Base-by-base conservation (phyloP, 1,140 invertebrate species). In the Drosophila baimaii region DNA sequence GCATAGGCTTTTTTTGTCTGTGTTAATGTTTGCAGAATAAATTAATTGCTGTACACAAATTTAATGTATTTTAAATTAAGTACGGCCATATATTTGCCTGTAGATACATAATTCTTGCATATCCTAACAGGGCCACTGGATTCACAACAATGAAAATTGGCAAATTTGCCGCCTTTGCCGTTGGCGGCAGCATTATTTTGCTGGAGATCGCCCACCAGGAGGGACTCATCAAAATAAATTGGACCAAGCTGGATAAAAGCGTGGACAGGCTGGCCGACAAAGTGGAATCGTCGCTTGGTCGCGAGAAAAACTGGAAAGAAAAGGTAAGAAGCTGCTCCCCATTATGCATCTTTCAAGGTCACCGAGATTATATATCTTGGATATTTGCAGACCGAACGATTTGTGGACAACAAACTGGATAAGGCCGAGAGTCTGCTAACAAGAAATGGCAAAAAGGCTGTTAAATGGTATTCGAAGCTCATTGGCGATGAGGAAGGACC, bases 141-240 rank as follows among this genome's bases (percentile, higher is more conserved):
- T 98, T 96, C 92, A 92, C 98, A 39, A 96, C 96, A 76, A 96
- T 97, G 94, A 98, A 98, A 94, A 95, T 98, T 77, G 97, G 97
- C 9, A 98, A 98, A 94, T 93, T 96, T 65, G 96, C 97, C 47
- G 98, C 97, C 9, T 95, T 97, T 59, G 96, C 97, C 10, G 92
- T 98, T 69, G 98, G 98, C 66, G 96, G 97, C 61, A 96, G 97
- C 69, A 95, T 98, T 35, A 96, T 99, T 77, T 93, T 98, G 79
- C 91, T 99, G 57, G 97, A 98, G 93, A 94, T 98, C 79, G 98
- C 97, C 3, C 95, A 96, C 69, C 96, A 98, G 88, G 95, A 97
- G 90, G 98, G 97, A n/a, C 98, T 98, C 77, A 96, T 99, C 47
- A 96, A 97, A 83, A 94, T 97, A 57, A 96, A 98, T 92, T 98